phyloP scores from a whole-genome alignment of 2,888 invertebrate species.

The Rutpela maculata region DNA sequence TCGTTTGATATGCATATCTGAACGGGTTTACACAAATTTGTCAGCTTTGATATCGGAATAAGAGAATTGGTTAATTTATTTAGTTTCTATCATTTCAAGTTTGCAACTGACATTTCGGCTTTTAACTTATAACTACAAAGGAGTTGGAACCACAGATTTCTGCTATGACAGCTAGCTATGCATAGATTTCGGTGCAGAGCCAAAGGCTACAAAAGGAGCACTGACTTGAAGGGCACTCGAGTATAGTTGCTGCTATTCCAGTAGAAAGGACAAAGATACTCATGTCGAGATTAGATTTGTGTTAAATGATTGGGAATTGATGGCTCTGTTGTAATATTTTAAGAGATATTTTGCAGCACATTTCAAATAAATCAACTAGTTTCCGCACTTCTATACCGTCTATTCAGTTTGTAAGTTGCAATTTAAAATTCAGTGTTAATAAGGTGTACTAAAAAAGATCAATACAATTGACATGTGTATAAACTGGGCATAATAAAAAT shows the following conservation, averaged over 20 bases:
- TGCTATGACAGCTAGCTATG: slow-evolving; percentile 16
- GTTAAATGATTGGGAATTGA: slow-evolving; percentile 26
- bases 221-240: slow-evolving; percentile 1
- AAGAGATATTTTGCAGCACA: slow-evolving; percentile 3
- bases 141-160: slow-evolving; percentile 24
- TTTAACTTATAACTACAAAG: slow-evolving; percentile 29
- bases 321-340: neutral
- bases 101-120: slow-evolving; percentile 27
- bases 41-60: slow-evolving; percentile 5
- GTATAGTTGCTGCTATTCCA: neutral
- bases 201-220: slow-evolving; percentile 18
- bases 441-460: too few species aligned
- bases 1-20: neutral
- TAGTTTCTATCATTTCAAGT: slow-evolving; percentile 21
- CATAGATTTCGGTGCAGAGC: slow-evolving; percentile 11
- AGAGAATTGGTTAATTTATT: slow-evolving; percentile 24
- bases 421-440: too few species aligned
- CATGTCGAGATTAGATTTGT: neutral
- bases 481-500: too few species aligned
- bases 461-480: too few species aligned
- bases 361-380: neutral
- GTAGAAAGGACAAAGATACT: slow-evolving; percentile 29
- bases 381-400: too few species aligned
- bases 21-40: slow-evolving; percentile 4
- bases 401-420: too few species aligned